Evolutionary conservation across 2,888 invertebrate genomes (phyloP), one percentile per base, ranked within the genome.

Genomic region (Lithophane socia): DNA sequence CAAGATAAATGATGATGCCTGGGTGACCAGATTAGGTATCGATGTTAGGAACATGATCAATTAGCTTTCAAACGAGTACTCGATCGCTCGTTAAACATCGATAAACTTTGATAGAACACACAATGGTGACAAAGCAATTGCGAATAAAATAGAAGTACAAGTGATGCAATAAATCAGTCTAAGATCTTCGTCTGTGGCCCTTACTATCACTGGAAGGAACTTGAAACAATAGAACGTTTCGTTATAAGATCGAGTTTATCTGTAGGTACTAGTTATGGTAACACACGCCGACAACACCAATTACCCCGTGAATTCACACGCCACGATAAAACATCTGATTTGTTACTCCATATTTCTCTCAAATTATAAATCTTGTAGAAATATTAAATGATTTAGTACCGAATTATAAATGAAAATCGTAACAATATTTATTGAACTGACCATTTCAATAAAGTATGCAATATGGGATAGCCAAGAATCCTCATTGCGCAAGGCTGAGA

Each of bases 341-440:
- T 72, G 58, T 42, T 49, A 58, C 64, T 60, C 47, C 29, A 74
- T 63, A 85, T 70, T 79, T 61, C 69, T 42, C 61, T 64, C 0
- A 79, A 70, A 73, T 82, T 81, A 69, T 12, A n/a, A 29, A 70
- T 68, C 37, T 58, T 24, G 12, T 75, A 21, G 77, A 63, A 69
- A 73, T 70, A 65, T 60, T 56, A 65, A 42, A 65, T 60, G 60
- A 85, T 85, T 82, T 75, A 85, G 18, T 64, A 47, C 49, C 7
- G 44, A 72, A 78, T 70, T 77, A 63, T 71, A 73, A 86, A 83
- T 63, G 80, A 83, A 69, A 79, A 80, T 72, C 16, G 63, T 56
- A 83, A 83, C 21, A 86, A 77, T 86, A 77, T 83, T 84, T 79
- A 86, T 86, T 79, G 70, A 73, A 68, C 73, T 83, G 63, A 74